These are phyloP conservation scores for Pantherophis vulpinus DNA, from an alignment of 2,797 vertebrate species.

Conservation along the genomic window DNA sequence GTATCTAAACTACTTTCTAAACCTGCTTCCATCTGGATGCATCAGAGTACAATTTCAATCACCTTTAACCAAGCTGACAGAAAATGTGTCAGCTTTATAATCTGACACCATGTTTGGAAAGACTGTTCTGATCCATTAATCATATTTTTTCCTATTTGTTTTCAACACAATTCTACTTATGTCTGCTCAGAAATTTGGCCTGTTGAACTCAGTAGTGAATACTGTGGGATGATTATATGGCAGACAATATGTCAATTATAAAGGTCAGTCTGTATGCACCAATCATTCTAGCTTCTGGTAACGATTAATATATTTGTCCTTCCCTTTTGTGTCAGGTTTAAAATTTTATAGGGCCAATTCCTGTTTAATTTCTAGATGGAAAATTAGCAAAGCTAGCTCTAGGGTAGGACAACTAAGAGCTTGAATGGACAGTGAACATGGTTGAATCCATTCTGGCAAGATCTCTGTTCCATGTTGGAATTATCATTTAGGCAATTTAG, in stretches of 20 bases:
- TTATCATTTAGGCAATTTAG: neutral
- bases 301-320: neutral
- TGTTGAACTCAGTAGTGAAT: neutral
- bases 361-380: neutral
- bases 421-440: neutral
- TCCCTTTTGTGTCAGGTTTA: neutral
- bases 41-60: neutral
- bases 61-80: neutral
- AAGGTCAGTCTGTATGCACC: neutral
- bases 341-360: neutral
- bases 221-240: neutral
- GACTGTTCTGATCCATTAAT: neutral
- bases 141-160: neutral
- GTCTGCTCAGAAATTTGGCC: neutral
- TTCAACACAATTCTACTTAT: neutral
- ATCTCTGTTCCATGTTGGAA: neutral
- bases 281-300: neutral
- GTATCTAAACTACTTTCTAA: neutral
- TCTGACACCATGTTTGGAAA: neutral
- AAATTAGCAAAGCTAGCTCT: neutral
- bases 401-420: neutral
- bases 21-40: neutral
- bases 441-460: neutral
- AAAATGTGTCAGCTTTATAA: neutral
- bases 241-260: neutral